These are phyloP conservation scores for Trachelus troglodyta DNA, from an alignment of 2,888 invertebrate genomes.

Conservation along the genomic window DNA sequence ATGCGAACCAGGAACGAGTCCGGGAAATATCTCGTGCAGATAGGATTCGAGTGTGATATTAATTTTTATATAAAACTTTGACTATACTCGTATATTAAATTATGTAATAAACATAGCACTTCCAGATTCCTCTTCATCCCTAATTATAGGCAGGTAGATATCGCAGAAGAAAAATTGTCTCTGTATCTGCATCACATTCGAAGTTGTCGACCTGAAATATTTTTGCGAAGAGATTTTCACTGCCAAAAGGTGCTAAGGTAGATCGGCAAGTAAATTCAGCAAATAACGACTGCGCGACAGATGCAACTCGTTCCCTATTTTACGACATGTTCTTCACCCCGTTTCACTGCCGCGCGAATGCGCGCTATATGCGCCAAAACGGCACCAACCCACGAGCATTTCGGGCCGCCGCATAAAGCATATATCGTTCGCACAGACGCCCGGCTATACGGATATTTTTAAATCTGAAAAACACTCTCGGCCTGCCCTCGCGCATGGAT, in stretches of 20 bases:
- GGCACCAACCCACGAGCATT: neutral
- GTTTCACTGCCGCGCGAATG: neutral
- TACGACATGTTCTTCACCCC: neutral
- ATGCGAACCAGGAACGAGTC: conserved; percentile 57
- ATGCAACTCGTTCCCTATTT: neutral
- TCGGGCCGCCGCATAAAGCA: conserved; percentile 1
- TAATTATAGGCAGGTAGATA: too few relatives aligned
- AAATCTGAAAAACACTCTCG: conserved; percentile 10
- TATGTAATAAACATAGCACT: too few relatives aligned
- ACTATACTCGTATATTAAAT: too few relatives aligned
- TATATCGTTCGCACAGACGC: conserved; percentile 7
- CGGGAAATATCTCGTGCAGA: conserved; percentile 44
- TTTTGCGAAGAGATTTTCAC: neutral
- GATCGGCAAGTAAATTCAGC: neutral
- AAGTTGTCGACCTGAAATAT: neutral
- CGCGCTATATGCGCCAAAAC: conserved; percentile 1
- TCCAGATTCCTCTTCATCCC: too few relatives aligned
- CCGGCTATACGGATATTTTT: conserved; percentile 9
- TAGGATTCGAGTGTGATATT: conserved; percentile 53
- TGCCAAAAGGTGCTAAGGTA: neutral
- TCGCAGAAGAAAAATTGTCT: neutral
- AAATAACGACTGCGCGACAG: neutral
- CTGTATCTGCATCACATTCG: neutral
- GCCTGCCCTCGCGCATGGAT: neutral
- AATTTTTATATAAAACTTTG: conserved; percentile 40